Evolutionary conservation across 2,113 vertebrate genomes (phyloP), one percentile per base, ranked within the genome.

Genomic region (Scalopus aquaticus): DNA sequence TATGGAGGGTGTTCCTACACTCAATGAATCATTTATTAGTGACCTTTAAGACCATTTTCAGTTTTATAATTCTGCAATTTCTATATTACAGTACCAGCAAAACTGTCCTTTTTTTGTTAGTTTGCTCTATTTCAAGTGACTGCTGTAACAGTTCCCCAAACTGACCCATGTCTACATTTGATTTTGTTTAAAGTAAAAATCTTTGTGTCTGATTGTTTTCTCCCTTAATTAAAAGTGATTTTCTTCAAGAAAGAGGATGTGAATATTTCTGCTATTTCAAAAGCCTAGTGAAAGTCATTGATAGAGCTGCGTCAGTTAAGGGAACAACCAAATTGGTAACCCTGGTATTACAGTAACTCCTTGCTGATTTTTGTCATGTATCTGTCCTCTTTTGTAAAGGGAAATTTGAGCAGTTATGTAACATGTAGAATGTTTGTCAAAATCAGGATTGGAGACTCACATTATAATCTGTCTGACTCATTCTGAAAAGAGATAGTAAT

Each of bases 201-300:
- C 37, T 85, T 78, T 87, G 35, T 1, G 58, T 91, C 32, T 72
- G 6, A 35, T 73, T 56, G 51, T 32, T n/a, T 24, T 42, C 17
- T 10, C 16, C 1, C 32, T 65, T 87, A 77, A 37, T 92, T 90
- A 67, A 76, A 46, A 32, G 32, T 74, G 26, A 10, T 92, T 86
- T 91, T 37, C 39, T 65, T 80, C 39, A 77, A 90, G 56, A 77
- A 88, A 94, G 37, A 73, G 62, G 3, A 56, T 81, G 13, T 78
- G 69, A 94, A 35, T 88, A 82, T n/a, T 92, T 65, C 58, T 94
- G 42, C 8, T 85, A 76, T 95, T 94, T 93, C 88, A 58, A 60
- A 93, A 80, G 30, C 46, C 28, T 73, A 17, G 39, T 92, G 35
- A 72, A 90, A 81, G 22, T 90, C 16, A 46, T 16, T 67, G 20